Conservation (phyloP, 2,888 invertebrate species). For the Cerastoderma edule region DNA sequence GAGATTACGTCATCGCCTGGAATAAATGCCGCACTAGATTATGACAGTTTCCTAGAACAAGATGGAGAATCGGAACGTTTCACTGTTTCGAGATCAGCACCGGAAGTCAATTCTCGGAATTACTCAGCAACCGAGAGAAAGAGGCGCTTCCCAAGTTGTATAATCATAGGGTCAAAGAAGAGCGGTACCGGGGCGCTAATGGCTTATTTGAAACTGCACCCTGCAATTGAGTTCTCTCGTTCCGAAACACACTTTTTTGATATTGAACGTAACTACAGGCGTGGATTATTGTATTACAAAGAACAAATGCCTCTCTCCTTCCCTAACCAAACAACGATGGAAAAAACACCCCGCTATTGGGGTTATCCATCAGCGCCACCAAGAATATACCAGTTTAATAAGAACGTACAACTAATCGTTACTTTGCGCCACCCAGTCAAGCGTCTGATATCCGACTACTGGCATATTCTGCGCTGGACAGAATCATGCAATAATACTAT, state of each 20-base stretch:
- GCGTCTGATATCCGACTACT: conserved; percentile 6
- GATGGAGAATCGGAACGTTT: too few species aligned
- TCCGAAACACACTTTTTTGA: neutral
- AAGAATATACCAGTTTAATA: neutral
- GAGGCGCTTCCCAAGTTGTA: too few species aligned
- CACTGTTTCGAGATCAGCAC: too few species aligned
- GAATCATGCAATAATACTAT: neutral
- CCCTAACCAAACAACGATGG: neutral
- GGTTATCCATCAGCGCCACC: neutral
- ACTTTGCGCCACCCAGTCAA: neutral
- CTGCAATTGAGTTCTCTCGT: neutral
- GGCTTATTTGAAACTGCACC: neutral
- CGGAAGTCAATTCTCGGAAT: too few species aligned
- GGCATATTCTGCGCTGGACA: neutral
- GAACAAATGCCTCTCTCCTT: neutral
- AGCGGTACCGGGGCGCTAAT: neutral
- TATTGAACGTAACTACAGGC: neutral
- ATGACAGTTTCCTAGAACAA: too few species aligned
- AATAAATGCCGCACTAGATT: too few species aligned
- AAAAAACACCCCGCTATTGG: neutral
- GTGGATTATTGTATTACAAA: neutral
- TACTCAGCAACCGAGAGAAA: too few species aligned
- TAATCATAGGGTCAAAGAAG: neutral
- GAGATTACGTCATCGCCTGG: too few species aligned
- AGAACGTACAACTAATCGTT: neutral